Evolutionary conservation across 2,113 vertebrate species (phyloP), one percentile per base, ranked within the genome.

Genomic region (Morone chrysops): DNA sequence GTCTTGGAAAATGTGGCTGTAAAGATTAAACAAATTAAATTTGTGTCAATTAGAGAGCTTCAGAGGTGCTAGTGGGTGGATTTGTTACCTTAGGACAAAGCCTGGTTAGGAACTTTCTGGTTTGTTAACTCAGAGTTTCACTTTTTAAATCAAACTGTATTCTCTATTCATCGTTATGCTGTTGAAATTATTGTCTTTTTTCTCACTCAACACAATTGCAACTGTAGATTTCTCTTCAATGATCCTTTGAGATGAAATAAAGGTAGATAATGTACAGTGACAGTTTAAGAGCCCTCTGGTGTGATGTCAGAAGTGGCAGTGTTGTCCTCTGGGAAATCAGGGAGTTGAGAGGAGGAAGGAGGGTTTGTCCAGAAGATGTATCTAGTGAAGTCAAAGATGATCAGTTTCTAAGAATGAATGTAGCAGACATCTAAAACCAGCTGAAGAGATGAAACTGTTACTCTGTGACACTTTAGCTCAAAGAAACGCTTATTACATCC

Each of bases 271-370:
- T 20, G 62, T n/a, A 5, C n/a, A 45, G 22, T 22, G 71, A 56
- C 81, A 57, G 67, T 51, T 70, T 69, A 17, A 77, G 43, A 59
- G 53, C 62, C 62, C 75, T 70, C 80, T 65, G 66, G 14, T 38
- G 76, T 41, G 45, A 62, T 70, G 70, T 54, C 57, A 70, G 71
- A 61, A 57, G 54, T 22, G 5, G 41, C 50, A 5, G 57, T 5
- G 31, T 4, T 20, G 57, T 80, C 82, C 85, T 65, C 25, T 57
- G 62, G 80, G 87, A 83, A 73, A 73, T 77, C 81, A 68, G 38
- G 5, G 40, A 51, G 60, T 31, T 53, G 2, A 40, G 38, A 45
- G 50, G 4, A 11, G 31, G 70, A 31, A 65, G 3, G 0, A 6
- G 17, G 4, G 22, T 4, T 8, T 22, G 47, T 61, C 54, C 16